Evolutionary conservation across 2,888 invertebrate genomes (phyloP).

Genomic region (Zygaena filipendulae): DNA sequence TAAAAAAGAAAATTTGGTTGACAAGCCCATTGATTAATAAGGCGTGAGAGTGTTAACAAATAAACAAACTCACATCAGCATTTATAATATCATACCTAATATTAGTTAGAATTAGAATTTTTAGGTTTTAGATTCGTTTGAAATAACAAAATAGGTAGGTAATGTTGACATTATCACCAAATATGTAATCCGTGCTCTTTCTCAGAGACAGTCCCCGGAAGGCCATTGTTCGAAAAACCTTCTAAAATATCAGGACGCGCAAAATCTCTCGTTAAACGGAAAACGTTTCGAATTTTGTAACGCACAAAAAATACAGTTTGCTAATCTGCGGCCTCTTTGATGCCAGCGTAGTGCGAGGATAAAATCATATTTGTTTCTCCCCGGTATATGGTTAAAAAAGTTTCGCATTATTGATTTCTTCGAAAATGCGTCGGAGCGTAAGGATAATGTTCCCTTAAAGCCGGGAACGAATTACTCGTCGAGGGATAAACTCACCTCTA

Average conservation of each 20-base stretch:
- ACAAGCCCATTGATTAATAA: no score
- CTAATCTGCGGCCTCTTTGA: slow-evolving; percentile 64
- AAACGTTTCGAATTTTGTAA: slow-evolving; percentile 52
- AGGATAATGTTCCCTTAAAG: slow-evolving; percentile 55
- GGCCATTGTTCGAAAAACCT: slow-evolving; percentile 43
- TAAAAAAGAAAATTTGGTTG: no score
- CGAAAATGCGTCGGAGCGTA: slow-evolving; percentile 45
- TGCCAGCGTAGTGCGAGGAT: slow-evolving; percentile 30
- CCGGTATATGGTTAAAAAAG: slow-evolving; percentile 49
- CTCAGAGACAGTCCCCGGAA: slow-evolving; percentile 47
- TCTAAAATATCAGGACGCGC: slow-evolving; percentile 42
- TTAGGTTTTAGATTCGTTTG: no score
- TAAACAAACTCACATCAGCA: no score
- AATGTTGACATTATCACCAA: no score
- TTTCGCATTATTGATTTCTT: slow-evolving; percentile 58
- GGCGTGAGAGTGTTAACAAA: no score
- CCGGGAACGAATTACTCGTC: slow-evolving; percentile 57
- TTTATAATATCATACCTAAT: no score
- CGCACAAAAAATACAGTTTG: slow-evolving; percentile 36
- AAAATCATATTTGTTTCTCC: slow-evolving; percentile 53
- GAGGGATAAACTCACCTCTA: slow-evolving; percentile 58
- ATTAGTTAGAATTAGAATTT: no score
- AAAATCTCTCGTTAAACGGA: slow-evolving; percentile 53
- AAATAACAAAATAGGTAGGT: no score
- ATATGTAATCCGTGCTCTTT: no score